Evolutionary conservation across 2,888 invertebrate species (phyloP).

Genomic region (Bedellia somnulentella): DNA sequence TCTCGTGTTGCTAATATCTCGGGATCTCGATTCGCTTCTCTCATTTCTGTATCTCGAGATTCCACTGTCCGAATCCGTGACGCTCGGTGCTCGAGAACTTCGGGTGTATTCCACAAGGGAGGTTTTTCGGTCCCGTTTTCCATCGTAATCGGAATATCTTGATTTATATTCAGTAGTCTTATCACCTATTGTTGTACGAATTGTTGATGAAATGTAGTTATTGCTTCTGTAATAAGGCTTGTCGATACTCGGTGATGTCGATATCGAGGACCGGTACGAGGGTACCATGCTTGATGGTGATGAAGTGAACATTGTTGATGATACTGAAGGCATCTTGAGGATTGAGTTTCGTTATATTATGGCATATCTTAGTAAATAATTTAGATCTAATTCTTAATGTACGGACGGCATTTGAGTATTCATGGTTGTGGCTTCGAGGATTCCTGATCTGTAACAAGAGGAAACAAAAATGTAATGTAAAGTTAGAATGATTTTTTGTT

Average conservation of each 20-base stretch:
- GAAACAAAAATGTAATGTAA: no score
- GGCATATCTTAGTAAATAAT: neutral
- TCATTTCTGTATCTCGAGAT: slow-evolving; percentile 30
- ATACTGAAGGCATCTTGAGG: slow-evolving; percentile 59
- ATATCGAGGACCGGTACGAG: slow-evolving; percentile 44
- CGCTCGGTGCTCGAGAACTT: slow-evolving; percentile 39
- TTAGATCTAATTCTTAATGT: neutral
- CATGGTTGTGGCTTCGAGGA: no score
- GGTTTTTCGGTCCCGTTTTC: slow-evolving; percentile 38
- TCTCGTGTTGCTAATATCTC: slow-evolving; percentile 56
- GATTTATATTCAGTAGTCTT: slow-evolving; percentile 37
- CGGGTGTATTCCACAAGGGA: slow-evolving; percentile 38
- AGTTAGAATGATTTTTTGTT: no score
- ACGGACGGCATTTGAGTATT: no score
- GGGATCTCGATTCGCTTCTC: slow-evolving; percentile 53
- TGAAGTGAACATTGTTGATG: slow-evolving; percentile 51
- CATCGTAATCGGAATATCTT: slow-evolving; percentile 38
- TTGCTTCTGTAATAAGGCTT: slow-evolving; percentile 57
- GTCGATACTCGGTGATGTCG: slow-evolving; percentile 48
- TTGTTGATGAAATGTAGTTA: slow-evolving; percentile 34
- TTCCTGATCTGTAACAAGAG: no score
- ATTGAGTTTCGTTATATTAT: neutral
- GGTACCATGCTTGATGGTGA: slow-evolving; percentile 40
- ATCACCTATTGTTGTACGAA: slow-evolving; percentile 30
- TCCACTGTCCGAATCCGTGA: slow-evolving; percentile 48